phyloP scores from a whole-genome alignment of 2,113 vertebrate species.

The Sinocyclocheilus grahami region DNA sequence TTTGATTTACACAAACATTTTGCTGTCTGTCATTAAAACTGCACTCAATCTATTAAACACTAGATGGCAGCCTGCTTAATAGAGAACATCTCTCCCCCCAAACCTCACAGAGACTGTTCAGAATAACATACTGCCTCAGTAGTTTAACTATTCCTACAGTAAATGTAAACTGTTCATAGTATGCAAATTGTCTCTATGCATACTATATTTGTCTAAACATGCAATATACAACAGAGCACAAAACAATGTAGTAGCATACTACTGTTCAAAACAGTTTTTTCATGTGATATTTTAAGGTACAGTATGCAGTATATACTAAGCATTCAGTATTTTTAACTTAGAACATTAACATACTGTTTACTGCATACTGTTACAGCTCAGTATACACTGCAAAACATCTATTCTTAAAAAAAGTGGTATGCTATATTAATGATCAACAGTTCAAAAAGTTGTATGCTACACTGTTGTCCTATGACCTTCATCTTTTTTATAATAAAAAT shows the following conservation, averaged over 20 bases:
- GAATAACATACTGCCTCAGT: not conserved
- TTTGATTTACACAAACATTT: constrained; percentile 13
- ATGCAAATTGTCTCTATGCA: not conserved
- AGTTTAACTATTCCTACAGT: not conserved
- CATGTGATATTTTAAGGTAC: not conserved
- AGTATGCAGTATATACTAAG: not conserved
- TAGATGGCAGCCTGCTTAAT: constrained; percentile 61
- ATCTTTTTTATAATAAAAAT: not conserved
- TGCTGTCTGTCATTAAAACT: constrained; percentile 25
- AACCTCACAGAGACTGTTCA: not conserved
- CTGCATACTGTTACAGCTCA: not conserved
- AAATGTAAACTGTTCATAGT: too few species aligned
- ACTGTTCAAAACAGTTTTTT: not conserved
- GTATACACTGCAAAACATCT: not conserved
- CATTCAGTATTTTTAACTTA: not conserved
- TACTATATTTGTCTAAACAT: not conserved
- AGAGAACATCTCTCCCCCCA: not conserved
- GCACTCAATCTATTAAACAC: constrained; percentile 49
- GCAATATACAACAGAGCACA: not conserved
- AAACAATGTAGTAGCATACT: not conserved
- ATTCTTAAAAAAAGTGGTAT: not conserved
- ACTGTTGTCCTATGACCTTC: not conserved
- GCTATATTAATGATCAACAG: not conserved
- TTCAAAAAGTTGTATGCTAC: not conserved
- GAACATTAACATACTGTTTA: not conserved